Percentiles rank a stretch among this genome's conserved stretches.
Evolutionary conservation across 2,797 vertebrate species (phyloP).

Genomic region (Cyclura pinguis): DNA sequence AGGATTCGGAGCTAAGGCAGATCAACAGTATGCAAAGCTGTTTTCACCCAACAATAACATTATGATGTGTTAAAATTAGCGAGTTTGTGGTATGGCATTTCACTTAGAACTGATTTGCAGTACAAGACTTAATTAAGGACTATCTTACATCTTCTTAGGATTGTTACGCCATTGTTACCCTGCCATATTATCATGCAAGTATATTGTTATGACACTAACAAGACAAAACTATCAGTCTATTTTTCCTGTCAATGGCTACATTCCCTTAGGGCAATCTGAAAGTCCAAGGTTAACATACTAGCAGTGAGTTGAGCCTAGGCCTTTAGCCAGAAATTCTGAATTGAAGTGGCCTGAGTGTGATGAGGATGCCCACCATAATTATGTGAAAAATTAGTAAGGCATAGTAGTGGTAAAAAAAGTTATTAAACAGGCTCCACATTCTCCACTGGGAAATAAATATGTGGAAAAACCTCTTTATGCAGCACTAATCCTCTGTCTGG

Average conservation of each 20-base stretch:
- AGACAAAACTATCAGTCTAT: not conserved
- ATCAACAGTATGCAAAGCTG: not conserved
- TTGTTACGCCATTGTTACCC: not conserved
- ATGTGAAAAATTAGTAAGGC: not conserved
- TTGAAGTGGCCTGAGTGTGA: not conserved
- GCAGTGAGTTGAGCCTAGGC: not conserved
- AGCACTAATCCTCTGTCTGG: not conserved
- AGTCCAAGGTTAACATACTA: not conserved
- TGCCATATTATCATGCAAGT: too few species aligned
- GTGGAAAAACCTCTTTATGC: not conserved
- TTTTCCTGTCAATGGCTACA: not conserved
- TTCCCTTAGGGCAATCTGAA: not conserved
- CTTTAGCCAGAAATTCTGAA: not conserved
- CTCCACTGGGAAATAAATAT: not conserved
- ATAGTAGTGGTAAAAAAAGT: not conserved
- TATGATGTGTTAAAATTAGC: not conserved
- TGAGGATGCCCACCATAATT: too few species aligned
- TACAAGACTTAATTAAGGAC: not conserved
- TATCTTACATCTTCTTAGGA: not conserved
- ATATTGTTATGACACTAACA: too few species aligned
- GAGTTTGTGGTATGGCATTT: not conserved
- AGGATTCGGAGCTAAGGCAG: not conserved
- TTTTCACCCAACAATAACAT: not conserved
- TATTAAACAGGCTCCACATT: not conserved
- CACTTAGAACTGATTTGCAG: not conserved